Conservation (phyloP, 2,113 vertebrate genomes). For the Rhinopomastus cyanomelas region DNA sequence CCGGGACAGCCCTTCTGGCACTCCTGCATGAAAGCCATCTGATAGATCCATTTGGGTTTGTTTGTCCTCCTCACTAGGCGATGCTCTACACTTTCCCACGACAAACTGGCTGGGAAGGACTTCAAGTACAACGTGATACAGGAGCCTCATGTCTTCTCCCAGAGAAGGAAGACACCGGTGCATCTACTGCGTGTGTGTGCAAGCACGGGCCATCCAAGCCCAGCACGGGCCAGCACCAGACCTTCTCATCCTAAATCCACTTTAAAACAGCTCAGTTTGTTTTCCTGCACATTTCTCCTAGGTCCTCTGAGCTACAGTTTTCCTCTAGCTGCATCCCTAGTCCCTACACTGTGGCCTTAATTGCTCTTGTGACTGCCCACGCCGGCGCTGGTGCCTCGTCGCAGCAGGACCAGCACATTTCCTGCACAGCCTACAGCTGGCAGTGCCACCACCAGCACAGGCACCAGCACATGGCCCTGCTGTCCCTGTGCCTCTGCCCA, state of each 20-base stretch:
- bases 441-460: no score
- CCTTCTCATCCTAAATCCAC: background rate
- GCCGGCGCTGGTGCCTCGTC: background rate
- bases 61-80: background rate
- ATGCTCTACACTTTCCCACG: background rate
- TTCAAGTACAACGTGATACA: background rate
- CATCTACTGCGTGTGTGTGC: background rate
- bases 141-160: background rate
- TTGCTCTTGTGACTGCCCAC: background rate
- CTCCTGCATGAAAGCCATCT: background rate
- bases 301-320: background rate
- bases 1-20: background rate
- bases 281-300: fast-evolving
- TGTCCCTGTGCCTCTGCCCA: no score
- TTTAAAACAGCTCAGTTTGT: background rate
- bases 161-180: background rate
- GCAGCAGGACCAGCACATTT: no score
- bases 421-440: no score
- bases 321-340: background rate
- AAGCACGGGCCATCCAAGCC: background rate
- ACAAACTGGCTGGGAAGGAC: background rate
- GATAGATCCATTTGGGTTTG: background rate
- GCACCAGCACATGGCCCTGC: no score
- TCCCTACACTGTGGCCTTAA: background rate
- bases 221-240: background rate